Evolutionary conservation across 1,140 invertebrate genomes (phyloP).

Genomic region (Pseudobourletiella spinata): DNA sequence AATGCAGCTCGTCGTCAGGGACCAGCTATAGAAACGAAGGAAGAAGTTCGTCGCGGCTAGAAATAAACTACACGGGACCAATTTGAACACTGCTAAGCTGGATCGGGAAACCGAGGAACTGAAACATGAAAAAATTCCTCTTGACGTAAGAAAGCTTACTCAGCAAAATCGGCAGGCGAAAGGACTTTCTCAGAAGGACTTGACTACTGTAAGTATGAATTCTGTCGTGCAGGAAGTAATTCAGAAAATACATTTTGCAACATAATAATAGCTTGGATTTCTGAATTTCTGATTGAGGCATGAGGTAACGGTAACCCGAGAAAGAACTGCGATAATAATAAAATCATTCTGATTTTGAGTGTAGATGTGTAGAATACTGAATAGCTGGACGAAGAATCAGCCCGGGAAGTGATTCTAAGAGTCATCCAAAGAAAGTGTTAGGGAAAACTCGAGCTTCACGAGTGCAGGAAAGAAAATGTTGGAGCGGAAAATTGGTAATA

Average conservation of each 20-base stretch:
- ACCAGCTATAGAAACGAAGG: conserved; percentile 78
- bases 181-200: conserved; percentile 90
- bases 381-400: too few relatives aligned
- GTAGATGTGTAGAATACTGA: too few relatives aligned
- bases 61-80: conserved; percentile 87
- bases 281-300: neutral
- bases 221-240: neutral
- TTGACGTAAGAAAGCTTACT: conserved; percentile 85
- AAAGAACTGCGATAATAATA: neutral
- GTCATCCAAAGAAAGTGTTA: too few relatives aligned
- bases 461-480: too few relatives aligned
- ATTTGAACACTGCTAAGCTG: conserved; percentile 92
- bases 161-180: conserved; percentile 88
- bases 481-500: too few relatives aligned
- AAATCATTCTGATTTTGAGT: too few relatives aligned
- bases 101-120: conserved; percentile 97
- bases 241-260: too few relatives aligned
- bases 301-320: neutral
- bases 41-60: conserved; percentile 72
- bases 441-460: too few relatives aligned
- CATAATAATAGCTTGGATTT: too few relatives aligned
- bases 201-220: conserved; percentile 69
- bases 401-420: too few relatives aligned
- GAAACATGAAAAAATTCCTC: conserved; percentile 72
- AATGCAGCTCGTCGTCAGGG: conserved; percentile 46